Evolutionary conservation across 2,888 invertebrate species (phyloP).

Genomic region (Psylliodes chrysocephalus): DNA sequence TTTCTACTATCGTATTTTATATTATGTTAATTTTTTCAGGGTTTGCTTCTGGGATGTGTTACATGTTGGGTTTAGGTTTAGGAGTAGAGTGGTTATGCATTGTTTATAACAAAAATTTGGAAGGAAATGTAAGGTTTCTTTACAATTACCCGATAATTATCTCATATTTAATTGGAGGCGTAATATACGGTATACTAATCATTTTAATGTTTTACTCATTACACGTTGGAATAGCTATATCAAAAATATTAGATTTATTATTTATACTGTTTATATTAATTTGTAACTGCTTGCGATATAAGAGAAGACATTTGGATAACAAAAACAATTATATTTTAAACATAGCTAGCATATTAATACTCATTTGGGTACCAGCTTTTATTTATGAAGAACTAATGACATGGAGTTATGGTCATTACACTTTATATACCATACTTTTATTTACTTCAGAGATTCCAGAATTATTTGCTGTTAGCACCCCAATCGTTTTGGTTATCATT

Average conservation of each 20-base stretch:
- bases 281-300: background rate
- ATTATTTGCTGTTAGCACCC: constrained; percentile 1
- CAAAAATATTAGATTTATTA: background rate
- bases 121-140: background rate
- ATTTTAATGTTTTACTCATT: background rate
- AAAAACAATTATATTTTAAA: background rate
- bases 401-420: background rate
- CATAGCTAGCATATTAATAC: background rate
- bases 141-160: background rate
- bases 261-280: background rate
- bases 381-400: background rate
- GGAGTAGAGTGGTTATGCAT: constrained; percentile 5
- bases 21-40: too few relatives aligned
- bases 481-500: background rate
- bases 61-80: background rate
- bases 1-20: background rate
- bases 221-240: background rate
- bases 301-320: background rate
- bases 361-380: constrained; percentile 6
- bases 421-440: background rate
- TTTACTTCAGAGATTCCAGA: constrained; percentile 4
- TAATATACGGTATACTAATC: background rate
- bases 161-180: background rate
- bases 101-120: background rate
- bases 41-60: background rate